Evolutionary conservation across 2,113 vertebrate species (phyloP), one percentile per base, ranked within the genome.

Genomic region (Elanus axillaris): DNA sequence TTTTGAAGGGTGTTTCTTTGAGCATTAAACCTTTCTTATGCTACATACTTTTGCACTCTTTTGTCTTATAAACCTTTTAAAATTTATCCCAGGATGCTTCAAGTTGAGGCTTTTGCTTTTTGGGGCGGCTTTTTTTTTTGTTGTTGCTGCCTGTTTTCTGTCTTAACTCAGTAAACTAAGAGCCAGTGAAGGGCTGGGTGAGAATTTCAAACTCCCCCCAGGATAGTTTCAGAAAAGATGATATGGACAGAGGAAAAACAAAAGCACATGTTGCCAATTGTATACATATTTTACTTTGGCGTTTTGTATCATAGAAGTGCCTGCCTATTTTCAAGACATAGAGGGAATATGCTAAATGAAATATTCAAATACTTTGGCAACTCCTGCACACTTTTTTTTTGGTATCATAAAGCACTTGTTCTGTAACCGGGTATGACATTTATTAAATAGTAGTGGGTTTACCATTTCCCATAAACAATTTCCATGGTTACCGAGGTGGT

Each of bases 1-100:
- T 96, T 96, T 94, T 94, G 86, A 97, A 95, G 88, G 60, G 27
- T 93, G 68, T 87, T 96, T 86, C 90, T 95, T 67, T 91, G 91
- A 84, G 50, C 69, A 59, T 77, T 95, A 93, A 91, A 80, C 94
- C 85, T 93, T 90, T 95, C 86, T 96, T 66, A 68, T 91, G 88
- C 86, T 94, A 59, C 88, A 40, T 36, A 72, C 86, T 94, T 92
- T 93, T 81, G 88, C 62, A 21, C 36, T 89, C 91, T 94, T 96
- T 96, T 96, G 91, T 92, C 83, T 94, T 89, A 88, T 72, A 95
- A 76, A 84, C 76, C 56, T 89, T 88, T 85, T 62, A 89, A 86
- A 94, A 75, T 84, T 68, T 94, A 95, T 92, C 83, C 91, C 83
- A 85, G 91, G 86, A 86, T 1, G 4, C 38, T 94, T 92, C 43